Percentiles rank a stretch among this genome's conserved stretches.
Conservation (phyloP, 1,140 invertebrate genomes). For the Euschistus heros region DNA sequence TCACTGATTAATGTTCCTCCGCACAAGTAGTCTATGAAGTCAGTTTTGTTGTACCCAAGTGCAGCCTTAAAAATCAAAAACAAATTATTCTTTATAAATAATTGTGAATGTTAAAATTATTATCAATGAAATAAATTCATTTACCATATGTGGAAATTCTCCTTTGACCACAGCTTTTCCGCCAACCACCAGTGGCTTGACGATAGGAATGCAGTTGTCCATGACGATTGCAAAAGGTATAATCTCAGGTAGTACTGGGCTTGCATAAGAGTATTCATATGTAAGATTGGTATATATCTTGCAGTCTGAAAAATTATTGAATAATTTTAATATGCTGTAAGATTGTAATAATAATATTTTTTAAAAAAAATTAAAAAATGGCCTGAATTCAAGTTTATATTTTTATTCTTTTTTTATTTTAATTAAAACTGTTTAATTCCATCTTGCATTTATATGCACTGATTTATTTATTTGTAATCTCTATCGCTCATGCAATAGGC, state of each 20-base stretch:
- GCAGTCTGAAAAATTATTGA: constrained; percentile 15
- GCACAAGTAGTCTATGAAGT: constrained; percentile 37
- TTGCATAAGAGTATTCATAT: constrained; percentile 8
- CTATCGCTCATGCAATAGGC: too few species aligned
- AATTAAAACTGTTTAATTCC: too few species aligned
- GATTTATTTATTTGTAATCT: too few species aligned
- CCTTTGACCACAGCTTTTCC: constrained; percentile 37
- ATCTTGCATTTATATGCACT: too few species aligned
- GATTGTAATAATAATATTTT: too few species aligned
- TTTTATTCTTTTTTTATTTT: too few species aligned
- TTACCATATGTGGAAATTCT: constrained; percentile 51
- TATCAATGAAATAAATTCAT: constrained; percentile 6
- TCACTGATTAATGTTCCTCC: constrained; percentile 45
- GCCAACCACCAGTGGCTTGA: constrained; percentile 38
- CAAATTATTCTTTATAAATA: background rate
- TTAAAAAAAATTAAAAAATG: too few species aligned
- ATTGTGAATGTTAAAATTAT: background rate
- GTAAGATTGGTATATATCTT: constrained; percentile 17
- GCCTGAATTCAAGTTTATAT: too few species aligned
- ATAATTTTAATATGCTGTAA: too few species aligned
- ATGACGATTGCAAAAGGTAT: constrained; percentile 8
- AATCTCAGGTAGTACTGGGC: constrained; percentile 4
- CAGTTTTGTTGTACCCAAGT: constrained; percentile 27
- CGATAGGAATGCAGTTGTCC: constrained; percentile 16
- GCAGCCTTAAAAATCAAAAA: constrained; percentile 22